Percentiles rank a stretch among this genome's conserved stretches.
Evolutionary conservation across 2,113 vertebrate species (phyloP).

Genomic region (Myiopsitta monachus): DNA sequence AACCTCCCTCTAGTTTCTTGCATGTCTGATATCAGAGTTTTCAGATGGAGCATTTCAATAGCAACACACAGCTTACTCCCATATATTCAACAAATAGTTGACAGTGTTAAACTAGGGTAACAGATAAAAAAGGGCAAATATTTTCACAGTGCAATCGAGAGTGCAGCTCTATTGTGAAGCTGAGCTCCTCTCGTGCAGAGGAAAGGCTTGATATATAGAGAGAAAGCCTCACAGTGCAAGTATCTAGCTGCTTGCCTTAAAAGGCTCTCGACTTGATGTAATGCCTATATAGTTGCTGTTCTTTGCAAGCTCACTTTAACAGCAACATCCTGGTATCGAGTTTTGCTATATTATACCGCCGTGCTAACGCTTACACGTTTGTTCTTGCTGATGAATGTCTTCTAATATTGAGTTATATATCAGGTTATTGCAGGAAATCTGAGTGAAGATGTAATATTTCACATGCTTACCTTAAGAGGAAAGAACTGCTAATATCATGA

Average conservation of each 20-base stretch:
- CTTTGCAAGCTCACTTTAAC: constrained; percentile 43
- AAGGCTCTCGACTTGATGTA: constrained; percentile 23
- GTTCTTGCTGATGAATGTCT: constrained; percentile 45
- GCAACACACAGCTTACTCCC: constrained; percentile 22
- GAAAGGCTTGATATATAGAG: neutral
- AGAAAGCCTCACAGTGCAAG: neutral
- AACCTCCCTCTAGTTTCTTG: neutral
- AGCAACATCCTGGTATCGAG: constrained; percentile 44
- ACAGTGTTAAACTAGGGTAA: neutral
- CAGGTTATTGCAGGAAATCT: constrained; percentile 54
- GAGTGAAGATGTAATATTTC: constrained; percentile 69
- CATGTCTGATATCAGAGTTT: neutral
- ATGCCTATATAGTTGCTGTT: constrained; percentile 29
- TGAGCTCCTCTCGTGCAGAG: neutral
- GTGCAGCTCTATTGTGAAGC: neutral
- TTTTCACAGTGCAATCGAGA: constrained; percentile 22
- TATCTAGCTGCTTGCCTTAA: constrained; percentile 16
- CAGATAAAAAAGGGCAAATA: constrained; percentile 45
- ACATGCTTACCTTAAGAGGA: constrained; percentile 57
- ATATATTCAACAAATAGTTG: constrained; percentile 32
- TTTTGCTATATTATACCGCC: constrained; percentile 42
- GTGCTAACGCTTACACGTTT: neutral
- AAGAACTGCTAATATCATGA: constrained; percentile 65
- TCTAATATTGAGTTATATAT: constrained; percentile 56
- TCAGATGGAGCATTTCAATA: constrained; percentile 18